Evolutionary conservation across 2,113 vertebrate species (phyloP).

Genomic region (Ceyx cyanopectus): DNA sequence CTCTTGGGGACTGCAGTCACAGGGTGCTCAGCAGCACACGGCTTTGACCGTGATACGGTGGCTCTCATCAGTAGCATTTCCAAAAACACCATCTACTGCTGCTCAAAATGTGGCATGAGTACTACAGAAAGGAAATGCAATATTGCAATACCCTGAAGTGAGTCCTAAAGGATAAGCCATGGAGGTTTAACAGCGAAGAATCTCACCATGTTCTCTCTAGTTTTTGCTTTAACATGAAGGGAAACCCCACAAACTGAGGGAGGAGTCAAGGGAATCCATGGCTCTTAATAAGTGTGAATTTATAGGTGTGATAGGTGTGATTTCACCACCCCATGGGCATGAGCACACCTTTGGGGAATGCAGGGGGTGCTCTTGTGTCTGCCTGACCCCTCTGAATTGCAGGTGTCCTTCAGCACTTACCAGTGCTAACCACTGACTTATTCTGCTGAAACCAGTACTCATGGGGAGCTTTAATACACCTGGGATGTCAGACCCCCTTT

Average conservation of each 20-base stretch:
- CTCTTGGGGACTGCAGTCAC: accelerated
- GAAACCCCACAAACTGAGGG: neutral
- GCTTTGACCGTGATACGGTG: accelerated
- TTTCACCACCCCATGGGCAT: neutral
- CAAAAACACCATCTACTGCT: neutral
- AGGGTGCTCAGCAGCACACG: accelerated
- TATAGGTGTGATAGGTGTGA: neutral
- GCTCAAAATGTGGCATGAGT: neutral
- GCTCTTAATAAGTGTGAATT: neutral
- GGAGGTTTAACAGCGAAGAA: no score
- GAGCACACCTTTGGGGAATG: neutral
- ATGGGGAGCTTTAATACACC: neutral
- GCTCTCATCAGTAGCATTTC: accelerated
- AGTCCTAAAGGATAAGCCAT: accelerated
- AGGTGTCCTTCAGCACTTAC: neutral
- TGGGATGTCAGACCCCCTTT: neutral
- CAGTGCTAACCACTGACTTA: accelerated
- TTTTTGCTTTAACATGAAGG: neutral
- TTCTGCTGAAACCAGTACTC: neutral
- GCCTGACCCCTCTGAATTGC: neutral
- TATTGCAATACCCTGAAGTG: accelerated
- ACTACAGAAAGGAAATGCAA: neutral
- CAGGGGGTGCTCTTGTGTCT: neutral
- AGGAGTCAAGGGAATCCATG: neutral
- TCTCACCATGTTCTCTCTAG: accelerated